Percentiles rank a stretch among this genome's conserved stretches.
These are phyloP conservation scores for Oscheius sp. DNA, from an alignment of 2,888 invertebrate species.

Conservation along the genomic window DNA sequence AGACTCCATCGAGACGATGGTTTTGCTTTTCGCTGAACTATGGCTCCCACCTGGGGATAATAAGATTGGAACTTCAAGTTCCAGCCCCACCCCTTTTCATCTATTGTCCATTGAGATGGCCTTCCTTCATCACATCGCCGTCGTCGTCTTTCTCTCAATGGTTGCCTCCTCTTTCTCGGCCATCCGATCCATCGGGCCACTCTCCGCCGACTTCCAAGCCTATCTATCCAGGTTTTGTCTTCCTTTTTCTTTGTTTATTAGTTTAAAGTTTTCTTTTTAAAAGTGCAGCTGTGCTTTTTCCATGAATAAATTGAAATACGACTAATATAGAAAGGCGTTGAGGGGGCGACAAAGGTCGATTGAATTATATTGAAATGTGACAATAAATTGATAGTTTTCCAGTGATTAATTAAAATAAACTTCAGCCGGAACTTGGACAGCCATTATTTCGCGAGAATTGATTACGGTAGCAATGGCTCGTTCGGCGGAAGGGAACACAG, in stretches of 20 bases:
- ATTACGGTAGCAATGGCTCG: conserved; percentile 48
- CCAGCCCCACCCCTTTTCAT: neutral
- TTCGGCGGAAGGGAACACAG: conserved; percentile 48
- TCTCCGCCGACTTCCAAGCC: neutral
- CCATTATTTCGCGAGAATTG: conserved; percentile 46
- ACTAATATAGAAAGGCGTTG: neutral
- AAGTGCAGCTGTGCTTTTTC: too few species aligned
- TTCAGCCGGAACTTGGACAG: conserved; percentile 48
- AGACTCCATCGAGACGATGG: neutral
- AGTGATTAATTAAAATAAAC: neutral
- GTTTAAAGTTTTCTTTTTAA: too few species aligned
- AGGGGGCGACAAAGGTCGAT: too few species aligned
- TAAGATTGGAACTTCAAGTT: neutral
- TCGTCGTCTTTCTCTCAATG: neutral
- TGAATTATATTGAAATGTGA: too few species aligned
- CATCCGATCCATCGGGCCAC: neutral
- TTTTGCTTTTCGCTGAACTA: neutral
- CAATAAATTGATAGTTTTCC: neutral
- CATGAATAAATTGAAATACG: neutral
- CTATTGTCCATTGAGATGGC: neutral
- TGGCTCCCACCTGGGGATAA: neutral
- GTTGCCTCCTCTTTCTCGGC: neutral
- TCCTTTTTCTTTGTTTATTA: neutral
- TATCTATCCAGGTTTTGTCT: neutral
- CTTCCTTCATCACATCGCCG: neutral